Base-by-base conservation (phyloP, 2,113 vertebrate genomes). In the Paracanthobrama guichenoti region DNA sequence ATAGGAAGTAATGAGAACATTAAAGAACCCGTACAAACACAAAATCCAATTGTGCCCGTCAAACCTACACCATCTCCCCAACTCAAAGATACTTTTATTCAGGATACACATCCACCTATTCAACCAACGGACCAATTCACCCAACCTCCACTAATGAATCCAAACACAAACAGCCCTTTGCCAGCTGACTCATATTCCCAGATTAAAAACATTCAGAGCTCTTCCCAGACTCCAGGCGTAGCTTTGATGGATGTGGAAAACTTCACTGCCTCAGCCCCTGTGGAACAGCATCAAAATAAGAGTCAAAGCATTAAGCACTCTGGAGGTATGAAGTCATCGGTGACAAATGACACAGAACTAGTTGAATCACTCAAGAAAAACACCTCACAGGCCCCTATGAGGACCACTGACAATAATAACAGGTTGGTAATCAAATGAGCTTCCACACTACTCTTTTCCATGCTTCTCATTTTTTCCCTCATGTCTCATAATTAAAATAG, bases 371-470 rank as follows among this genome's bases (percentile, higher is more conserved):
- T 87, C 11, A 93, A 90, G 88, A 93, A 87, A 87, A 95, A 92
- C 79, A 94, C 93, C 10, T 95, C 93, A n/a, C 93, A 94, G 48
- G 92, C 92, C 6, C 92, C 94, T 0, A 93, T 92, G 92, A 90
- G 71, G 78, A 94, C 93, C 84, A 92, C 84, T 42, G 86, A 91
- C 86, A 90, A 90, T 79, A 88, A 92, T 80, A 88, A 89, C 64
- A 93, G 91, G 94, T 71, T 42, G 31, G 67, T 95, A 81, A 69
- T 73, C 46, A 74, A 16, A 12, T 72, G 2, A 57, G 16, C 3
- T 6, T 46, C 28, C 13, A 2, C 2, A 4, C 64, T 62, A 12
- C 0, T n/a, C 2, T n/a, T n/a, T n/a, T n/a, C n/a, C n/a, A n/a
- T 22, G 13, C 60, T 66, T 42, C 4, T 53, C 9, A 2, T 0